Conservation (phyloP, 2,797 vertebrate species). For the Phrynocephalus vlangalii region DNA sequence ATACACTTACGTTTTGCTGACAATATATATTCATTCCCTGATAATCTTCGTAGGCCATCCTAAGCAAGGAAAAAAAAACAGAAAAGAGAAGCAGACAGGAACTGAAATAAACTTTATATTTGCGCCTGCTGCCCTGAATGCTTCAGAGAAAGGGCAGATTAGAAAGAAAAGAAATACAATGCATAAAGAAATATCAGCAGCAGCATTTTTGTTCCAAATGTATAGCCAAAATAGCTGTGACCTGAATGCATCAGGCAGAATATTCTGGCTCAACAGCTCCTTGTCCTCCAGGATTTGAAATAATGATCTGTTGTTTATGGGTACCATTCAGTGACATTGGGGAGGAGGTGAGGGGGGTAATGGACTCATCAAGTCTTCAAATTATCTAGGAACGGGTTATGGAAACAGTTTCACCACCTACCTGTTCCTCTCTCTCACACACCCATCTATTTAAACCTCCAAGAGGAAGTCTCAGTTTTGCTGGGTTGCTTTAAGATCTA, state of each 20-base stretch:
- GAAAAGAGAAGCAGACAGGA: neutral
- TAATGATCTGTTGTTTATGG: neutral
- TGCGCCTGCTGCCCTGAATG: no score
- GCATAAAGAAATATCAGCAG: no score
- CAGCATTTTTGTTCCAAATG: neutral
- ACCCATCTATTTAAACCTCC: neutral
- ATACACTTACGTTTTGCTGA: constrained; percentile 90
- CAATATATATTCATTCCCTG: constrained; percentile 93
- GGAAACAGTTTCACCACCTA: neutral
- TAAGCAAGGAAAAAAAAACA: constrained; percentile 70
- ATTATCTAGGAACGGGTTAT: neutral
- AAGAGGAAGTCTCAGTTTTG: neutral
- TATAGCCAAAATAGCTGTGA: neutral
- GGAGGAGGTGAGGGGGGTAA: no score
- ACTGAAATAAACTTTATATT: neutral
- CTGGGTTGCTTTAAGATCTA: neutral
- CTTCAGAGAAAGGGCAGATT: no score
- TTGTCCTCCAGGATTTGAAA: neutral
- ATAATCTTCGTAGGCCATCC: constrained; percentile 94
- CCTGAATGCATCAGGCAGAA: neutral
- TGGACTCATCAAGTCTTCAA: neutral
- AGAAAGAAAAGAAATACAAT: no score
- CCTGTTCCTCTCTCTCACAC: neutral
- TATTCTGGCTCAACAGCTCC: neutral
- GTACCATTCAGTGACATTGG: neutral